These are phyloP conservation scores for Dichetophora obliterata DNA, from an alignment of 2,888 invertebrate genomes.

Conservation along the genomic window DNA sequence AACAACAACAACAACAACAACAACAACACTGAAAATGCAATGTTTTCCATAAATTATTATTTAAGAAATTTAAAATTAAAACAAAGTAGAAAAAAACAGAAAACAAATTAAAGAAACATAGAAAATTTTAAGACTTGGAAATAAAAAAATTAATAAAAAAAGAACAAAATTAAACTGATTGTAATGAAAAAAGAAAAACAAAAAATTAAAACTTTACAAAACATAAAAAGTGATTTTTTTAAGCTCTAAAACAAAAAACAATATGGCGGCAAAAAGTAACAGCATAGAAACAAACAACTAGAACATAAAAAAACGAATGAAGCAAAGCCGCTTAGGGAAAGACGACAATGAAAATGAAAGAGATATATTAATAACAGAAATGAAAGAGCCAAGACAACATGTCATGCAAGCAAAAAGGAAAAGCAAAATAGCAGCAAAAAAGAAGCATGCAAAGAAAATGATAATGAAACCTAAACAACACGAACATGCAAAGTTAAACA, in stretches of 20 bases:
- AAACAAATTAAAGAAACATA: conserved; percentile 44
- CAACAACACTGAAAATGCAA: conserved; percentile 32
- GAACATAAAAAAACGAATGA: background rate
- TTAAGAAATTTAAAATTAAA: conserved; percentile 20
- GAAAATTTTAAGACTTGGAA: conserved; percentile 35
- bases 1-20: conserved; percentile 8
- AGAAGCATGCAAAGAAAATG: conserved; percentile 41
- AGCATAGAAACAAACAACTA: background rate
- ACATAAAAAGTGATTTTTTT: background rate
- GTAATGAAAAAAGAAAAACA: background rate
- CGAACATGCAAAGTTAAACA: conserved; percentile 27
- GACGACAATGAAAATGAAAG: conserved; percentile 2
- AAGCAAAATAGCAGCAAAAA: conserved; percentile 20
- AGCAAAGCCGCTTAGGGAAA: conserved; percentile 5
- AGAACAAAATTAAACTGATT: background rate
- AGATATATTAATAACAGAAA: background rate
- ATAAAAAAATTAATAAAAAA: background rate
- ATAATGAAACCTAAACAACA: conserved; percentile 43
- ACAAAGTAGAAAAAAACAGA: background rate
- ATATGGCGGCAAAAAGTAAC: background rate
- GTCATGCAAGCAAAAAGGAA: background rate
- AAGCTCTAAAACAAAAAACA: background rate
- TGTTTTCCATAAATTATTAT: conserved; percentile 48
- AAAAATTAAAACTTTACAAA: background rate
- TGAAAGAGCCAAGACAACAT: background rate